A percentile compares a stretch with the other conserved stretches of the same genome.
Conservation (phyloP, 2,797 vertebrate species). For the Muscicapa comitata region DNA sequence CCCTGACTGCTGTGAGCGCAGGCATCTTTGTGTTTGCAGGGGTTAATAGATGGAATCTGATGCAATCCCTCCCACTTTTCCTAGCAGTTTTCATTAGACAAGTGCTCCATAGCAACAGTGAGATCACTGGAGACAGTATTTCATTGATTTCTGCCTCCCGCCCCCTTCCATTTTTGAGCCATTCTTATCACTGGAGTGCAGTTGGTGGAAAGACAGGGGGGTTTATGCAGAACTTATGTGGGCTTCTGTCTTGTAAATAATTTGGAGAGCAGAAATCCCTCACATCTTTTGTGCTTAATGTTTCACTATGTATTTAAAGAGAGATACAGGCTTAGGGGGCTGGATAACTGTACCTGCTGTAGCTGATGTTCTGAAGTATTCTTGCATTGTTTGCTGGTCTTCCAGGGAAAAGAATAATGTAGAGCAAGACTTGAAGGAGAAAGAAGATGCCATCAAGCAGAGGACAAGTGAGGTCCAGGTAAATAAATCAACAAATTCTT, state of each 20-base stretch:
- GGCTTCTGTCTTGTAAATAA: conserved; percentile 67
- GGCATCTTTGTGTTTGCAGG: conserved; percentile 48
- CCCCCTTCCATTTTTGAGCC: conserved; percentile 75
- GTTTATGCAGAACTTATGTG: conserved; percentile 65
- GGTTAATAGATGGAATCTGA: conserved; percentile 76
- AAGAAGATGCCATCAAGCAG: conserved; percentile 90
- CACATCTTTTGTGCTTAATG: conserved; percentile 69
- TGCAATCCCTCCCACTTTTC: conserved; percentile 76
- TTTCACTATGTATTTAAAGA: conserved; percentile 81
- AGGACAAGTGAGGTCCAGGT: conserved; percentile 93
- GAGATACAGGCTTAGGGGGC: conserved; percentile 79
- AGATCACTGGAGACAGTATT: conserved; percentile 78
- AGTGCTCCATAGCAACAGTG: conserved; percentile 84
- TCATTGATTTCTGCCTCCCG: conserved; percentile 79
- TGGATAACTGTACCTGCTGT: conserved; percentile 83
- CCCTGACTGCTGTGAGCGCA: conserved; percentile 16
- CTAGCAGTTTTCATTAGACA: conserved; percentile 74
- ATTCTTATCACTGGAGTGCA: conserved; percentile 73
- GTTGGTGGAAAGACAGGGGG: conserved; percentile 68
- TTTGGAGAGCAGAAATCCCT: conserved; percentile 68
- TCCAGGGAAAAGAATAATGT: conserved; percentile 94
- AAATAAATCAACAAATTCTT: conserved; percentile 48
- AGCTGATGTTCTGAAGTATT: conserved; percentile 86
- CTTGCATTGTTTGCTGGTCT: conserved; percentile 92
- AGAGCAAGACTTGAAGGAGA: conserved; percentile 95